Evolutionary conservation across 2,113 vertebrate genomes (phyloP).

Genomic region (Mesocricetus auratus): DNA sequence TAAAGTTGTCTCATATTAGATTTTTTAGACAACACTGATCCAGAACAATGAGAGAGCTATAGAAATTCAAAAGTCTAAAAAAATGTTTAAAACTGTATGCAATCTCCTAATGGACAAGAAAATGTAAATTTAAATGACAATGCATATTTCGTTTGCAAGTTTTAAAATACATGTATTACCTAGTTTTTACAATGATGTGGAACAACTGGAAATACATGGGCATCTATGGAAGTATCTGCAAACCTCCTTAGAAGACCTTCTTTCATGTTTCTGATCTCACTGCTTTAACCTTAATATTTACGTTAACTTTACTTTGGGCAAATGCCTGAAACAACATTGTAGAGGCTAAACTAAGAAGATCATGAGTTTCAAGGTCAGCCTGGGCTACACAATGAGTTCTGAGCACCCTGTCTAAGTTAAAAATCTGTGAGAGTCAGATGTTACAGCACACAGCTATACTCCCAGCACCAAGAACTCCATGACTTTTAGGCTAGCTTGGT

Average conservation of each 20-base stretch:
- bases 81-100: no score
- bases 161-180: neutral
- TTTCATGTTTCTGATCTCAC: neutral
- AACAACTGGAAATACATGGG: neutral
- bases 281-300: neutral
- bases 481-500: neutral
- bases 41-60: neutral
- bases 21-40: neutral
- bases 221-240: neutral
- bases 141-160: neutral
- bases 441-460: neutral
- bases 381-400: neutral
- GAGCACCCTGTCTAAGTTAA: neutral
- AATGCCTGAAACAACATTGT: neutral
- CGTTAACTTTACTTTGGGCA: neutral
- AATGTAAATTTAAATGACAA: conserved; percentile 12
- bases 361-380: neutral
- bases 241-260: neutral
- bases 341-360: neutral
- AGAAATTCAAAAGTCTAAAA: neutral
- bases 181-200: neutral
- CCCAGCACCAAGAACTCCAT: neutral
- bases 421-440: neutral
- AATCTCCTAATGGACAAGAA: neutral
- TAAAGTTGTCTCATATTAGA: neutral